These are phyloP conservation scores for Rhynchomys soricoides DNA, from an alignment of 2,113 vertebrate genomes.

Conservation along the genomic window DNA sequence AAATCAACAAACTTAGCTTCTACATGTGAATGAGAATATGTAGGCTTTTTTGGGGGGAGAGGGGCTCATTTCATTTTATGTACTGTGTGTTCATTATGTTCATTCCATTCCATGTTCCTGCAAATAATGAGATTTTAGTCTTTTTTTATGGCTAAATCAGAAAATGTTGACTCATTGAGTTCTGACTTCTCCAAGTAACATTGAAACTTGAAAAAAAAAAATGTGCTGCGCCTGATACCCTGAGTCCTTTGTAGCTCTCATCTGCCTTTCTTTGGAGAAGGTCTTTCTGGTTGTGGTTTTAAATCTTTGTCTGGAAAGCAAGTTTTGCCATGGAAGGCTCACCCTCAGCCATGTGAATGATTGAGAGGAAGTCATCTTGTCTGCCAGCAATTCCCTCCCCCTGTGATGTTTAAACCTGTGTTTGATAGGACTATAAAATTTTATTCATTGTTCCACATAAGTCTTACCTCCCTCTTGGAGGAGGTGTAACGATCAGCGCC, in stretches of 20 bases:
- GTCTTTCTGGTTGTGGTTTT: slow-evolving; percentile 26
- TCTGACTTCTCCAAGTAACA: background rate
- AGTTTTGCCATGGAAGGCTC: slow-evolving; percentile 1
- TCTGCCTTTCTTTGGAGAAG: slow-evolving; percentile 36
- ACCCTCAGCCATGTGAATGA: slow-evolving; percentile 14
- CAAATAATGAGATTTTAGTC: background rate
- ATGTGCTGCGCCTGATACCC: background rate
- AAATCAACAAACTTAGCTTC: background rate
- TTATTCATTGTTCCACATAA: slow-evolving; percentile 24
- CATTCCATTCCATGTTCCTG: too few species aligned
- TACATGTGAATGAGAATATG: background rate
- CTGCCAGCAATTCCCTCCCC: background rate
- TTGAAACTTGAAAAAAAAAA: background rate
- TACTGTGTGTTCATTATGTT: background rate
- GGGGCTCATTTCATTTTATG: background rate
- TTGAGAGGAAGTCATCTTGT: slow-evolving; percentile 29
- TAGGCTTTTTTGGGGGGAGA: background rate
- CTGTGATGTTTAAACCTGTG: background rate
- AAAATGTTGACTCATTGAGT: slow-evolving; percentile 8
- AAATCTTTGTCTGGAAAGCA: slow-evolving; percentile 21
- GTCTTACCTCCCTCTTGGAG: background rate
- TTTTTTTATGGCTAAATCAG: background rate
- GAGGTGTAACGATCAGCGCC: background rate
- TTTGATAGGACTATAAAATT: slow-evolving; percentile 56
- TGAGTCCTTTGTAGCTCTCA: background rate